Conservation (phyloP, 2,797 vertebrate genomes). For the Acipenser transmontanus region DNA sequence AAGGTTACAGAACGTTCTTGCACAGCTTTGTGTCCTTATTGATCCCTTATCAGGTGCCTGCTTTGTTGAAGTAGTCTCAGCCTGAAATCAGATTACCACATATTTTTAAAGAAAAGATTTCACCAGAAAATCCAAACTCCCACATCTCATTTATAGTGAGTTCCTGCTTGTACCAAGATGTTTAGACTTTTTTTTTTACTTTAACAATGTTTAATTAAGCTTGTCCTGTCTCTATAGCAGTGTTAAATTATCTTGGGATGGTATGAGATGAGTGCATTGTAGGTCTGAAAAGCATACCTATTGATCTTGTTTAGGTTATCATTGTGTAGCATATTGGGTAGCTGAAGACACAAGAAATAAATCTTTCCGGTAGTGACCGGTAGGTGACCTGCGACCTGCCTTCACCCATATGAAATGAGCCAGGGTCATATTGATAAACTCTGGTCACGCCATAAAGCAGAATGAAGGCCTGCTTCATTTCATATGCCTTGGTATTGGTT, state of each 20-base stretch:
- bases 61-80: constrained; percentile 5
- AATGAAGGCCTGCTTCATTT: constrained; percentile 35
- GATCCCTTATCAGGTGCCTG: neutral
- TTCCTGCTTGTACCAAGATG: constrained; percentile 51
- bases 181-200: constrained; percentile 46
- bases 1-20: neutral
- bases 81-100: constrained; percentile 38
- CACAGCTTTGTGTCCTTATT: neutral
- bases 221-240: too few species aligned
- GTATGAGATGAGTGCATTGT: neutral
- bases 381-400: constrained; percentile 47
- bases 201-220: too few species aligned
- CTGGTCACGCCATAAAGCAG: constrained; percentile 37
- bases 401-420: constrained; percentile 43
- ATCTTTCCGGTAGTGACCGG: constrained; percentile 46
- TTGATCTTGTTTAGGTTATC: neutral
- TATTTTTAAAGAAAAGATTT: constrained; percentile 59
- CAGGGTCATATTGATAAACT: constrained; percentile 36
- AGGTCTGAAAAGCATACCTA: neutral
- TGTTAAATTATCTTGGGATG: too few species aligned
- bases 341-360: constrained; percentile 43
- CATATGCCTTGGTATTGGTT: constrained; percentile 28
- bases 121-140: constrained; percentile 41
- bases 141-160: constrained; percentile 44
- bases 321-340: constrained; percentile 3